These are phyloP conservation scores for Phyllopteryx taeniolatus DNA, from an alignment of 2,113 vertebrate genomes.

Conservation along the genomic window DNA sequence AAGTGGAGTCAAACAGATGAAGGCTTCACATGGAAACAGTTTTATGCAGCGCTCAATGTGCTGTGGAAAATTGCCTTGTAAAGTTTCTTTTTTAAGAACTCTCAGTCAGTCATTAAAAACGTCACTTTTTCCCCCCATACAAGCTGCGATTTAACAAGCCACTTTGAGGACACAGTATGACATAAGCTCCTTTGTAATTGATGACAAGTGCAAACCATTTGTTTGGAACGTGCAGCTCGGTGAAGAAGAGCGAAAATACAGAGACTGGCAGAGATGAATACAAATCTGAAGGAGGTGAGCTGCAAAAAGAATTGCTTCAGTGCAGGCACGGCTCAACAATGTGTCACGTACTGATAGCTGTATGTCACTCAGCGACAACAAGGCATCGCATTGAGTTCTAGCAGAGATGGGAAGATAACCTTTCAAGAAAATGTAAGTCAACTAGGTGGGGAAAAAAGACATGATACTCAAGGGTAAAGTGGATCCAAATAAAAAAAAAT, in stretches of 20 bases:
- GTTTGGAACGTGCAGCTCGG: background rate
- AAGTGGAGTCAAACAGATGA: background rate
- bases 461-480: background rate
- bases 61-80: constrained; percentile 22
- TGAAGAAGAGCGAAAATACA: background rate
- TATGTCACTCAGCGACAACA: constrained; percentile 18
- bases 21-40: constrained; percentile 17
- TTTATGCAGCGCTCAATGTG: constrained; percentile 5
- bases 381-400: constrained; percentile 22
- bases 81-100: constrained; percentile 19
- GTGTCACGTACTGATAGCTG: constrained; percentile 25
- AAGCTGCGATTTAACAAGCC: constrained; percentile 24
- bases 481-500: background rate
- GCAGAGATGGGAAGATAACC: constrained; percentile 24
- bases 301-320: constrained; percentile 12
- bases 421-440: constrained; percentile 20
- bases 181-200: constrained; percentile 9
- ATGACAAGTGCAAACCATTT: constrained; percentile 18
- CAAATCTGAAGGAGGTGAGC: background rate
- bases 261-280: constrained; percentile 6
- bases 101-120: constrained; percentile 28
- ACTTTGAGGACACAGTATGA: constrained; percentile 22
- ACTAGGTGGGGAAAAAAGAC: constrained; percentile 11
- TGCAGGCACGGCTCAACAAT: constrained; percentile 18
- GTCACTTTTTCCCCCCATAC: background rate